Evolutionary conservation across 1,140 invertebrate genomes (phyloP), one percentile per base, ranked within the genome.

Genomic region (Drosophila kohkoa): DNA sequence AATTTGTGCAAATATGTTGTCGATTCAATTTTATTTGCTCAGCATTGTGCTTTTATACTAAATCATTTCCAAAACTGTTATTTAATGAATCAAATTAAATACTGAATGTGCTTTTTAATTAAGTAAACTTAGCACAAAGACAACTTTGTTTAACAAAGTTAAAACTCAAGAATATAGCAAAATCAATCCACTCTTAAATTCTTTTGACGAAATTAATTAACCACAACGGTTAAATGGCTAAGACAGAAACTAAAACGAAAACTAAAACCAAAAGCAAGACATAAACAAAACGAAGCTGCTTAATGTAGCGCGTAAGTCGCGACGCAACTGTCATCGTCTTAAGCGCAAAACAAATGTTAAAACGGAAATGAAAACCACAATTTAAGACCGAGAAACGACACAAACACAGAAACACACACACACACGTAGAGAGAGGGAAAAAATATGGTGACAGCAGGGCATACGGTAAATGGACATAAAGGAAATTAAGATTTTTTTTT

Each of bases 401-500:
- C 8, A 58, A 28, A 25, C 20, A 35, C 35, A 69, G 63, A 83
- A 67, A 51, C 30, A 62, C 20, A 69, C 7, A 58, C 32, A 30
- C 20, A 32, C 6, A n/a, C n/a, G n/a, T n/a, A n/a, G n/a, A 38
- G 35, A 10, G 35, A 10, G 6, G 35, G 51, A 32, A 58, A 59
- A 72, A 46, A 52, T 51, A 75, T 52, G 46, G 35, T 51, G 51
- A 76, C 64, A 65, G 52, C 65, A 77, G 77, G 70, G 70, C 71
- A 46, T 67, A 63, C 64, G 51, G 49, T 52, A 70, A 81, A 72
- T 63, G 52, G 74, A 82, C 64, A 59, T 52, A 67, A 75, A 51
- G 66, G 78, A 85, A 86, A 85, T 75, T 64, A 85, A 68, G 69
- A 79, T 32, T 69, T 52, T 69, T 86, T 86, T 69, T 86, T 75